Evolutionary conservation across 2,797 vertebrate genomes (phyloP).

Genomic region (Pterois miles): DNA sequence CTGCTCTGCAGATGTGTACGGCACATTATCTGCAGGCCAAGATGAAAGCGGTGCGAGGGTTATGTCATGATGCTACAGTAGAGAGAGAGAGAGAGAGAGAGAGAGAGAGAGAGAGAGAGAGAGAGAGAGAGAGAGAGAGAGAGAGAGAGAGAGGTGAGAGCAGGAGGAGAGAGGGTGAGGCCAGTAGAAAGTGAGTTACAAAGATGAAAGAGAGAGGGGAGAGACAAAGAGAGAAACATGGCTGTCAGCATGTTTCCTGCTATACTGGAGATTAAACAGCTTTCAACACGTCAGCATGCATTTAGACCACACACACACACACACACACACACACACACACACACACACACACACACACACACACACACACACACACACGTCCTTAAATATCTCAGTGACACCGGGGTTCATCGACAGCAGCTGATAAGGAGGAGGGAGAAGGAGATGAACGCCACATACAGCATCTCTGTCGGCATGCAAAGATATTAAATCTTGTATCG

Average conservation of each 20-base stretch:
- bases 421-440: conserved; percentile 46
- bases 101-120: too few relatives aligned
- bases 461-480: conserved; percentile 16
- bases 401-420: conserved; percentile 42
- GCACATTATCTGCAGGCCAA: neutral
- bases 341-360: conserved; percentile 12
- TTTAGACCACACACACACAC: conserved; percentile 4
- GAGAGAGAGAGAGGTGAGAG: neutral
- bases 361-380: conserved; percentile 11
- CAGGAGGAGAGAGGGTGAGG: neutral
- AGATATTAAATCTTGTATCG: neutral
- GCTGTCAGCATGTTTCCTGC: conserved; percentile 68
- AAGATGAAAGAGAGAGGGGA: neutral
- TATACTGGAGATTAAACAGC: conserved; percentile 61
- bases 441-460: conserved; percentile 2
- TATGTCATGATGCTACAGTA: neutral
- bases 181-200: neutral
- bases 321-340: neutral
- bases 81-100: neutral
- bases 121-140: neutral
- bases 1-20: neutral
- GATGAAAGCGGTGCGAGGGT: neutral
- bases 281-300: conserved; percentile 64
- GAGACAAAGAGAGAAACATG: conserved; percentile 18
- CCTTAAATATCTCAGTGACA: conserved; percentile 62